Conservation (phyloP, 1,140 invertebrate genomes). For the Drosophila sechellia region DNA sequence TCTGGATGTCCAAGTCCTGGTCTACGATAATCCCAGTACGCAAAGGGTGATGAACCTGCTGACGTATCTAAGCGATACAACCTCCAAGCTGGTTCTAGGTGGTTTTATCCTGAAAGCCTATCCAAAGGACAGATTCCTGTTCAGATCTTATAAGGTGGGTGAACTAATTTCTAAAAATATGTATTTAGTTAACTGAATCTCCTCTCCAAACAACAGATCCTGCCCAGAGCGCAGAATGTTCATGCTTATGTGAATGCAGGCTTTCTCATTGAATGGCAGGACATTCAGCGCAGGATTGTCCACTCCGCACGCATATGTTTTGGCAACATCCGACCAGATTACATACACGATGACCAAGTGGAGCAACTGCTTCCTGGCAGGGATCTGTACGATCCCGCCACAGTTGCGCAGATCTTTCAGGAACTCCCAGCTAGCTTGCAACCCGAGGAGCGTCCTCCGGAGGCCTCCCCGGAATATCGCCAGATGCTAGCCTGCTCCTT, state of each 20-base stretch:
- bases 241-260: slow-evolving; percentile 93
- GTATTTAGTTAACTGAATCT: background rate
- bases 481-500: slow-evolving; percentile 87
- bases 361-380: slow-evolving; percentile 88
- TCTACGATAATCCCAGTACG: slow-evolving; percentile 45
- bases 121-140: slow-evolving; percentile 52
- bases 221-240: slow-evolving; percentile 91
- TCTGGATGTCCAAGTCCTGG: slow-evolving; percentile 86
- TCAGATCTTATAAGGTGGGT: slow-evolving; percentile 86
- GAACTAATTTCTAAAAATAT: too few relatives aligned
- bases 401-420: slow-evolving; percentile 45
- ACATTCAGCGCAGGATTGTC: slow-evolving; percentile 63
- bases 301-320: slow-evolving; percentile 85
- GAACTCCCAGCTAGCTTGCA: slow-evolving; percentile 39
- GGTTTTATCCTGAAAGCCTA: slow-evolving; percentile 67
- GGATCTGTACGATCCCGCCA: slow-evolving; percentile 82
- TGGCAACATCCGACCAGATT: slow-evolving; percentile 89
- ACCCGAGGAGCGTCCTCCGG: slow-evolving; percentile 85
- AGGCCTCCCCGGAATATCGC: slow-evolving; percentile 88
- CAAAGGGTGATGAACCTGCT: slow-evolving; percentile 52
- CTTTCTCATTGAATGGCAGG: slow-evolving; percentile 86
- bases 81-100: slow-evolving; percentile 56
- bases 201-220: slow-evolving; percentile 76
- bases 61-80: slow-evolving; percentile 52
- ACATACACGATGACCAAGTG: slow-evolving; percentile 88